A percentile compares a stretch with the other conserved stretches of the same genome.
These are phyloP conservation scores for Cactoblastis cactorum DNA, from an alignment of 2,888 invertebrate species.

Conservation along the genomic window DNA sequence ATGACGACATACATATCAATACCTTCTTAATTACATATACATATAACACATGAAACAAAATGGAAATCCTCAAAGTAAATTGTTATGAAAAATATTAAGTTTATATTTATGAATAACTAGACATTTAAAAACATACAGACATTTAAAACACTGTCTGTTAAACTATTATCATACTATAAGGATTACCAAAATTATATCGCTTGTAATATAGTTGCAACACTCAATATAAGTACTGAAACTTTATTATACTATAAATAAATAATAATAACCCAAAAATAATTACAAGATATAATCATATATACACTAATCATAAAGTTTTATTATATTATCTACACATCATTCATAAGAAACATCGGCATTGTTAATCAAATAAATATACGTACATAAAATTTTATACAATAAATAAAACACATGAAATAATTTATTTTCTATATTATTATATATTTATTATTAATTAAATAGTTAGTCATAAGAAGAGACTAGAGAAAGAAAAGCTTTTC, in stretches of 20 bases:
- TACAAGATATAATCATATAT: neutral
- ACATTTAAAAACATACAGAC: no score
- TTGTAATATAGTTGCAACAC: neutral
- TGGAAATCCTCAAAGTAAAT: neutral
- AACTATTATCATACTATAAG: no score
- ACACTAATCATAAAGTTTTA: neutral
- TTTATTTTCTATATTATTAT: neutral
- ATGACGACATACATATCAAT: no score
- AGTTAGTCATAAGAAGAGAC: constrained; percentile 12
- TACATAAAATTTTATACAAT: neutral
- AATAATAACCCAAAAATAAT: no score
- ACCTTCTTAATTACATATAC: no score
- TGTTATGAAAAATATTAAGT: neutral
- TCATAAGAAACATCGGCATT: neutral
- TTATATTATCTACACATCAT: neutral
- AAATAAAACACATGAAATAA: no score
- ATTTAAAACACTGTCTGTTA: no score
- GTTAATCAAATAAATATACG: neutral
- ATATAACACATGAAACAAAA: neutral
- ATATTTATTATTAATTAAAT: neutral
- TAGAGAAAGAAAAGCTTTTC: constrained; percentile 18
- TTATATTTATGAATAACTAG: no score
- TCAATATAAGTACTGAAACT: neutral
- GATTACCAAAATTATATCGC: neutral
- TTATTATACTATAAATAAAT: neutral